Conservation (phyloP, 2,888 invertebrate species). For the Sinohyriopsis cumingii region DNA sequence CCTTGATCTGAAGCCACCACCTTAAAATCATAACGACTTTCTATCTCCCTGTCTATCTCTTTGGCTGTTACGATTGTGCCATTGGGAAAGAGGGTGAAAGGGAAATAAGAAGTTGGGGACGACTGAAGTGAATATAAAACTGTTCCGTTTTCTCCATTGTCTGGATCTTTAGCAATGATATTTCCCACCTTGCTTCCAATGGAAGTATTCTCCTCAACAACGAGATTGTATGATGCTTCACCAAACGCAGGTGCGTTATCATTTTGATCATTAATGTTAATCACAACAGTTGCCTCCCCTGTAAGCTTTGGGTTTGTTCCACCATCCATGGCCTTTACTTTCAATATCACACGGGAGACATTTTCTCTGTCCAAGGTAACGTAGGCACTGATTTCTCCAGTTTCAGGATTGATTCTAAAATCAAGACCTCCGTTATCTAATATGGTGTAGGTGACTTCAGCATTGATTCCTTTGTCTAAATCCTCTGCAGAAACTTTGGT, state of each 20-base stretch:
- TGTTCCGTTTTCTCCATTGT: slow-evolving; percentile 24
- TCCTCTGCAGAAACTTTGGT: slow-evolving; percentile 89
- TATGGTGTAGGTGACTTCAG: slow-evolving; percentile 33
- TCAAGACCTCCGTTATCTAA: slow-evolving; percentile 78
- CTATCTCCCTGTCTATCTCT: slow-evolving; percentile 36
- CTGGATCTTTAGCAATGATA: slow-evolving; percentile 59
- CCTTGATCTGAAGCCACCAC: slow-evolving; percentile 40
- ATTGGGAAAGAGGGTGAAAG: slow-evolving; percentile 31
- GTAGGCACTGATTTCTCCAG: slow-evolving; percentile 34
- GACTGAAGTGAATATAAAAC: slow-evolving; percentile 13
- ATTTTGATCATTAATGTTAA: slow-evolving; percentile 87
- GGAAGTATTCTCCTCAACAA: slow-evolving; percentile 73
- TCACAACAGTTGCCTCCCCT: slow-evolving; percentile 88
- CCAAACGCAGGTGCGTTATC: slow-evolving; percentile 95
- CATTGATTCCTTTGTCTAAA: slow-evolving; percentile 68
- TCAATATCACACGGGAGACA: slow-evolving; percentile 14
- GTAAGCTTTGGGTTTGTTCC: slow-evolving; percentile 85
- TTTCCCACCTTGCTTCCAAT: slow-evolving; percentile 59
- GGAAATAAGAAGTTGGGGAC: slow-evolving; percentile 11
- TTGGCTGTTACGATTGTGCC: slow-evolving; percentile 31
- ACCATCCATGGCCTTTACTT: slow-evolving; percentile 79
- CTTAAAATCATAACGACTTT: slow-evolving; percentile 26
- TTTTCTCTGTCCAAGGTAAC: slow-evolving; percentile 37
- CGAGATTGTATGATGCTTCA: slow-evolving; percentile 85
- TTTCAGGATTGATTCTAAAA: slow-evolving; percentile 11